Evolutionary conservation across 2,888 invertebrate species (phyloP).

Genomic region (Julus scandinavius): DNA sequence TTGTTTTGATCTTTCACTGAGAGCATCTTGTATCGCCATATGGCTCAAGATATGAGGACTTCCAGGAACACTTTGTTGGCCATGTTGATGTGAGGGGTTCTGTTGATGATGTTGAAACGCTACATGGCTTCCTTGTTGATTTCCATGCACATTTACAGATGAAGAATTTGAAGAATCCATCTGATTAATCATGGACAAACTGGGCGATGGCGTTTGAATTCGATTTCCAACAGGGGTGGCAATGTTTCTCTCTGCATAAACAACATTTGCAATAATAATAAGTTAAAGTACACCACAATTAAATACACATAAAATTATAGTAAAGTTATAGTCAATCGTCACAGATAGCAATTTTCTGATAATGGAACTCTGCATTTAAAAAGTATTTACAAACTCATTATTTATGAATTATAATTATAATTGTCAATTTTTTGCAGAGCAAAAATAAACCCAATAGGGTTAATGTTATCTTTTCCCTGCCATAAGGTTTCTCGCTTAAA

Average conservation of each 20-base stretch:
- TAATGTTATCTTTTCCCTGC: too few species aligned
- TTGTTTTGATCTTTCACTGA: not conserved
- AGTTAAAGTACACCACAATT: not conserved
- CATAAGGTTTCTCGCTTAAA: too few species aligned
- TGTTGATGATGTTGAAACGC: constrained; percentile 2
- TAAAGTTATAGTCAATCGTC: too few species aligned
- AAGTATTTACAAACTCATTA: too few species aligned
- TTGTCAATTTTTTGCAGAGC: too few species aligned
- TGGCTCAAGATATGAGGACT: constrained; percentile 31
- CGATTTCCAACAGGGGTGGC: constrained; percentile 46
- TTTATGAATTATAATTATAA: too few species aligned
- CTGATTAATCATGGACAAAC: constrained; percentile 48
- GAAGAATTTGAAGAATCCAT: constrained; percentile 12
- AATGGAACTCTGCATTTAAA: too few species aligned
- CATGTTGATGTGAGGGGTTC: constrained; percentile 1
- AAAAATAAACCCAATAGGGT: too few species aligned
- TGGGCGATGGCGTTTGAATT: constrained; percentile 56
- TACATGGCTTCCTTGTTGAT: not conserved
- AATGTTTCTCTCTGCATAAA: constrained; percentile 45
- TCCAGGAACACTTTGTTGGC: not conserved
- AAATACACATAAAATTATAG: not conserved
- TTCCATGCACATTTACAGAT: constrained; percentile 33
- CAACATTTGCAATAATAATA: not conserved
- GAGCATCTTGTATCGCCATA: not conserved
- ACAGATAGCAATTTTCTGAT: too few species aligned